Base-by-base conservation (phyloP, 2,888 invertebrate species). In the Lycia hirtaria region DNA sequence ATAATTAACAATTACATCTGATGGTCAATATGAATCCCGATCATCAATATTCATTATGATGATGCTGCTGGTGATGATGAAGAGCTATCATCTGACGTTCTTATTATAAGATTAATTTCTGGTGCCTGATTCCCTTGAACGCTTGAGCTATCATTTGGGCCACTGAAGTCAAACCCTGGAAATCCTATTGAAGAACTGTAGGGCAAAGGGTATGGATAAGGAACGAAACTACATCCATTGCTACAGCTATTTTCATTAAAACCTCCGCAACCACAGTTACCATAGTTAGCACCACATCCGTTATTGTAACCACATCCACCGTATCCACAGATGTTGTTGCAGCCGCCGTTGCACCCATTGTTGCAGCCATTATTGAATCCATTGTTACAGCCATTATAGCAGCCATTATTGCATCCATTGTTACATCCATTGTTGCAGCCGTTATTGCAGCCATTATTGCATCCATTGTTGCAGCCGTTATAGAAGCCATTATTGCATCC, bases 191-290 rank as follows among this genome's bases (percentile, higher is more conserved):
- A n/a, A 1, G 33, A 33, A 2, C 48, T 43, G 24, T 37, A 53
- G 24, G 57, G 41, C 5, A 52, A 24, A 15, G 59, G 54, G 7
- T 55, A 15, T 24, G 55, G 59, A 24, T 51, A 60, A 1, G 59
- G 59, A 26, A 55, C 15, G 7, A 24, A 60, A 14, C 10, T 54
- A 14, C 15, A 48, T 10, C 32, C 33, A 22, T 38, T 49, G 9
- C 50, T 22, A 15, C 40, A 40, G 30, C 49, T 28, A 33, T 53
- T 56, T 22, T 52, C 43, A 49, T 37, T 20, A 19, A 19, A 37
- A 37, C 14, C 19, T 44, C 44, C 45, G 52, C n/a, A 38, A 7
- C 38, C 38, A 20, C 19, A 20, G 19, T 1, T 20, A 9, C 37
- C 37, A 10, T n/a, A n/a, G 6, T 38, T 38, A 9, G 6, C 1